phyloP scores from a whole-genome alignment of 2,888 invertebrate genomes.

The Andrena camellia region DNA sequence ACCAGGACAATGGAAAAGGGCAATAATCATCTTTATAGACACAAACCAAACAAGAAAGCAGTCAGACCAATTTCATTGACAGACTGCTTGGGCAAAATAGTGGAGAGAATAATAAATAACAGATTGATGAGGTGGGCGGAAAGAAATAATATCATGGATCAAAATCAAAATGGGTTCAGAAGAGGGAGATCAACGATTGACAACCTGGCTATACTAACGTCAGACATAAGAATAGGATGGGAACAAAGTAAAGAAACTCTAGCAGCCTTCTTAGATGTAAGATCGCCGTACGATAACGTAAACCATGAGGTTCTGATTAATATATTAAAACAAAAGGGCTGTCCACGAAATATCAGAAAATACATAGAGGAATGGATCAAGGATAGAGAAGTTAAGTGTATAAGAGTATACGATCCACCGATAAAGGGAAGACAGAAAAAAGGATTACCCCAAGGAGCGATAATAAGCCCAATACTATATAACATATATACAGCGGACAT shows the following conservation, averaged over 20 bases:
- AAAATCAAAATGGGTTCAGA: background rate
- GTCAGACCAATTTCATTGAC: background rate
- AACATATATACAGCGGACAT: background rate
- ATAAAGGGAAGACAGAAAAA: background rate
- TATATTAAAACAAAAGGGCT: background rate
- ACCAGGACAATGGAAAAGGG: background rate
- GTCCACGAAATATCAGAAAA: background rate
- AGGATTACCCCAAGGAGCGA: background rate
- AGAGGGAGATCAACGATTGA: background rate
- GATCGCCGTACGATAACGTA: background rate
- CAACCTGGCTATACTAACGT: background rate
- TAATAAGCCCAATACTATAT: background rate
- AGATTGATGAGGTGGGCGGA: constrained; percentile 1
- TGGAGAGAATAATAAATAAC: background rate
- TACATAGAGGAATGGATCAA: background rate
- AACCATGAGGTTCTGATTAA: background rate
- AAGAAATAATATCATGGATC: background rate
- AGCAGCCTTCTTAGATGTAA: background rate
- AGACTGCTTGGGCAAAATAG: background rate
- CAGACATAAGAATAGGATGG: background rate
- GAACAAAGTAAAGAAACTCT: background rate
- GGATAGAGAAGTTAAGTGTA: background rate
- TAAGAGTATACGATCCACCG: background rate
- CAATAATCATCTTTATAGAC: background rate
- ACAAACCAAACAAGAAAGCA: background rate